Conservation (phyloP, 2,888 invertebrate genomes). For the Ennomos fuscantarius region DNA sequence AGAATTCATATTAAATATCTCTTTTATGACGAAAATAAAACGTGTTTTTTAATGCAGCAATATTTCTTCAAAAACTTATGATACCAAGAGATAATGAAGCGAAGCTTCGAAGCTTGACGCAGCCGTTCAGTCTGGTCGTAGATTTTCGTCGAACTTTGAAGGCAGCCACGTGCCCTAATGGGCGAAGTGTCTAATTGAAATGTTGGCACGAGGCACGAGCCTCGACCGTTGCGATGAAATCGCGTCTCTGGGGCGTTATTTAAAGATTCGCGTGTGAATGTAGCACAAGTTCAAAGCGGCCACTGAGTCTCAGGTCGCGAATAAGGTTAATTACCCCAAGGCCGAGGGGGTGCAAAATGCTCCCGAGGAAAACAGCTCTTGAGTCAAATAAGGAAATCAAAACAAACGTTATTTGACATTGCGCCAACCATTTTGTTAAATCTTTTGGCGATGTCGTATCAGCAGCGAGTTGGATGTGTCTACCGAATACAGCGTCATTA, state of each 20-base stretch:
- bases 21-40: background rate
- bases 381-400: constrained; percentile 49
- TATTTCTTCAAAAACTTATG: background rate
- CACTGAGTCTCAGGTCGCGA: constrained; percentile 62
- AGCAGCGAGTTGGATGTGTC: constrained; percentile 24
- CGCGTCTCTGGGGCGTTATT: constrained; percentile 67
- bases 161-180: constrained; percentile 63
- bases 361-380: constrained; percentile 39
- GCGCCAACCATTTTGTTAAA: constrained; percentile 47
- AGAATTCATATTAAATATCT: too few species aligned
- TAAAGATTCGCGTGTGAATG: constrained; percentile 70
- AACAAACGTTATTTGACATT: constrained; percentile 50
- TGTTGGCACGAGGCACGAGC: constrained; percentile 75
- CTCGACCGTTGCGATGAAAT: constrained; percentile 52
- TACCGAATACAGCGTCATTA: constrained; percentile 14
- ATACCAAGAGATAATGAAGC: background rate
- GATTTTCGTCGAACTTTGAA: constrained; percentile 33
- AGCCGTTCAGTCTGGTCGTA: background rate
- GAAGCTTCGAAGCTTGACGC: constrained; percentile 1
- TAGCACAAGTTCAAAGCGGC: constrained; percentile 79
- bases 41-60: background rate
- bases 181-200: constrained; percentile 63
- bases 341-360: constrained; percentile 63
- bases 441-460: constrained; percentile 6
- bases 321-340: constrained; percentile 81